These are phyloP conservation scores for Micromys minutus DNA, from an alignment of 2,113 vertebrate genomes.

Conservation along the genomic window DNA sequence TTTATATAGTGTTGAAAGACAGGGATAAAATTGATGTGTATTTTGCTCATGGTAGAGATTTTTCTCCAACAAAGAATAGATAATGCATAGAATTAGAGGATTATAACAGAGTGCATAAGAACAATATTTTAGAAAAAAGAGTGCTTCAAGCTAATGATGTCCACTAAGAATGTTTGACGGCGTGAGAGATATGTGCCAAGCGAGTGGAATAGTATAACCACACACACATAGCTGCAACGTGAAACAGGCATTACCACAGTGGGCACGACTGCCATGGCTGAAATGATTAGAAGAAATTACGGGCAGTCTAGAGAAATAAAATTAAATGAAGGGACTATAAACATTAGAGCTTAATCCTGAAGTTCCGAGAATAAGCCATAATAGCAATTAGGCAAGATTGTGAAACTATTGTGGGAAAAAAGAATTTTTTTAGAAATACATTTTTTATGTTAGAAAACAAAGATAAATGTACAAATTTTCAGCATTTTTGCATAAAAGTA, in stretches of 20 bases:
- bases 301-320: constrained; percentile 64
- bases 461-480: too few relatives aligned
- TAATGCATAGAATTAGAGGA: neutral
- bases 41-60: constrained; percentile 9
- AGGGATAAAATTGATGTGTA: neutral
- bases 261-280: constrained; percentile 41
- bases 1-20: neutral
- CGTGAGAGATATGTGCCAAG: constrained; percentile 8
- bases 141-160: constrained; percentile 4
- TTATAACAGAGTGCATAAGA: neutral
- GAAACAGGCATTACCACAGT: constrained; percentile 41
- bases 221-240: neutral
- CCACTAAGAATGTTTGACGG: constrained; percentile 38
- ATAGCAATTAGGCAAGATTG: constrained; percentile 57
- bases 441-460: too few relatives aligned
- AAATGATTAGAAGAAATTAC: constrained; percentile 68
- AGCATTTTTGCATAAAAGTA: too few relatives aligned
- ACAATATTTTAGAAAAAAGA: constrained; percentile 32
- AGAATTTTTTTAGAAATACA: too few relatives aligned
- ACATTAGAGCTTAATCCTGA: constrained; percentile 61
- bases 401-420: constrained; percentile 57
- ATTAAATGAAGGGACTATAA: constrained; percentile 64
- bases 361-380: constrained; percentile 64
- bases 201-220: neutral
- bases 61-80: constrained; percentile 13